These are phyloP conservation scores for Pammene fasciana DNA, from an alignment of 2,888 invertebrate genomes.

Conservation along the genomic window DNA sequence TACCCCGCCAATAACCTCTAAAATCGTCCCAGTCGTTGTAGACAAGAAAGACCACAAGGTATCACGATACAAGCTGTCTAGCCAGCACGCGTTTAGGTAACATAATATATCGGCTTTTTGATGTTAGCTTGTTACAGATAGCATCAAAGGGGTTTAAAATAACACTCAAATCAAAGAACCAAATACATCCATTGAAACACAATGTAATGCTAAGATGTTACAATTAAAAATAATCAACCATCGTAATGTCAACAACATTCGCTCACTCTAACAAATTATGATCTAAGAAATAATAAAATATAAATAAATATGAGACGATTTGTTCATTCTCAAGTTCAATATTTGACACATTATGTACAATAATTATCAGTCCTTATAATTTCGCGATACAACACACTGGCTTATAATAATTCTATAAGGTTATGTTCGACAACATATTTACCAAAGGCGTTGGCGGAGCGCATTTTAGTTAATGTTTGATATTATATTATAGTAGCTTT, in stretches of 20 bases:
- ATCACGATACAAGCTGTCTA: no score
- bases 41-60: no score
- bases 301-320: slow-evolving; percentile 78
- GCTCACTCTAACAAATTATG: slow-evolving; percentile 61
- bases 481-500: no score
- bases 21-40: no score
- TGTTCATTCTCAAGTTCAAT: slow-evolving; percentile 73
- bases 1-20: no score
- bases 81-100: not conserved
- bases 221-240: slow-evolving; percentile 70
- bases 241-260: slow-evolving; percentile 67
- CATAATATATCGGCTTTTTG: not conserved
- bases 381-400: slow-evolving; percentile 54
- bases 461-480: not conserved
- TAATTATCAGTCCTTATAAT: slow-evolving; percentile 73
- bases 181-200: slow-evolving; percentile 53
- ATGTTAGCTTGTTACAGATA: not conserved
- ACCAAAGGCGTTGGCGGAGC: slow-evolving; percentile 5
- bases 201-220: slow-evolving; percentile 57
- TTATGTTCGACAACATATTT: slow-evolving; percentile 22
- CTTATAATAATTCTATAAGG: slow-evolving; percentile 46
- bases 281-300: slow-evolving; percentile 60
- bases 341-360: slow-evolving; percentile 73
- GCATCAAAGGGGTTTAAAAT: not conserved
- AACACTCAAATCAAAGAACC: not conserved